Conservation (phyloP, 2,888 invertebrate species). For the Tiliacea citrago region DNA sequence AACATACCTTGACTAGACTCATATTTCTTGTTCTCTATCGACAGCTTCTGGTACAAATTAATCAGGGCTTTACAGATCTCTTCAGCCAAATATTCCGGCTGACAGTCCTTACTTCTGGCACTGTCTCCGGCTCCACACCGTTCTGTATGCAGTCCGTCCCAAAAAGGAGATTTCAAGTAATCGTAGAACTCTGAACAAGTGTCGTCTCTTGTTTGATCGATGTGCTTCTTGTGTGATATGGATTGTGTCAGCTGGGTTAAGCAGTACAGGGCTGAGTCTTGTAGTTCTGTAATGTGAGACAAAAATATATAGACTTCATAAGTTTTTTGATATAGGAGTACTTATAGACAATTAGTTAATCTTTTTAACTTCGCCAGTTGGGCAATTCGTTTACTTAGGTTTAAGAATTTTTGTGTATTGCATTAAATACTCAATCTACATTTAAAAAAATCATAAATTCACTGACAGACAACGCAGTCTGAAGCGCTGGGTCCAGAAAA, state of each 20-base stretch:
- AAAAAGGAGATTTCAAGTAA: conserved; percentile 74
- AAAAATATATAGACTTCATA: background rate
- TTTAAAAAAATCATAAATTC: background rate
- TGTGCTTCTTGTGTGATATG: conserved; percentile 70
- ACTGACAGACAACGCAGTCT: no score
- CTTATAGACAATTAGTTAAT: background rate
- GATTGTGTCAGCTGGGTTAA: conserved; percentile 80
- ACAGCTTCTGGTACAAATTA: conserved; percentile 74
- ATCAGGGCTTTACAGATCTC: conserved; percentile 81
- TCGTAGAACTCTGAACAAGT: conserved; percentile 77
- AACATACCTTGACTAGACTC: conserved; percentile 77
- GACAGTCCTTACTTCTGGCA: conserved; percentile 74
- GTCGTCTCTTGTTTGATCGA: conserved; percentile 73
- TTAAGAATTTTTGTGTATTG: background rate
- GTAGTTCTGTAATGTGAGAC: conserved; percentile 77
- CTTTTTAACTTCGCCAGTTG: background rate
- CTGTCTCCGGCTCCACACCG: conserved; percentile 70
- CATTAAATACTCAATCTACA: background rate
- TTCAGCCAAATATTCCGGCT: conserved; percentile 83
- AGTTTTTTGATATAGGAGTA: background rate
- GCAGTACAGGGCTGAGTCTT: conserved; percentile 80
- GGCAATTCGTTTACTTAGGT: background rate
- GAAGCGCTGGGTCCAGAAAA: background rate
- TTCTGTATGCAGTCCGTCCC: conserved; percentile 48
- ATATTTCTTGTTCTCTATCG: conserved; percentile 74